Percentiles rank a stretch among this genome's conserved stretches.
These are phyloP conservation scores for Pogona vitticeps DNA, from an alignment of 2,113 vertebrate genomes.

Conservation along the genomic window DNA sequence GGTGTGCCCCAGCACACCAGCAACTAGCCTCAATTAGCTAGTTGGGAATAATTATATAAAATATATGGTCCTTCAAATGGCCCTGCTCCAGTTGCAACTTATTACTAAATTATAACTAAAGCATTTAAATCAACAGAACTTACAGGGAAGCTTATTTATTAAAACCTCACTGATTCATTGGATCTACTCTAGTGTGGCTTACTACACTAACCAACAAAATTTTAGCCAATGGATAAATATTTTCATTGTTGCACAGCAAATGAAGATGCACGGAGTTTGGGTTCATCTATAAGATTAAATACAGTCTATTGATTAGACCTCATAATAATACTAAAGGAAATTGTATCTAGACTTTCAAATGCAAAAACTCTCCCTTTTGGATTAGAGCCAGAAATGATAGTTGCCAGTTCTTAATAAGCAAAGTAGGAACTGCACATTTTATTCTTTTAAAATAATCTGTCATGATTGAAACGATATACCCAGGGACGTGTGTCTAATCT, in stretches of 20 bases:
- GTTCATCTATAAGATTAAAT: neutral
- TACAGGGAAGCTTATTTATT: neutral
- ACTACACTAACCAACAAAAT: no score
- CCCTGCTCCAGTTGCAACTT: no score
- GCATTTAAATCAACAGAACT: no score
- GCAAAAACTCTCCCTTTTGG: conserved; percentile 18
- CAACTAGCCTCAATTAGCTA: no score
- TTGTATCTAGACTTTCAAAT: conserved; percentile 15
- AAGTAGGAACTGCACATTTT: neutral
- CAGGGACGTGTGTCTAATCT: neutral
- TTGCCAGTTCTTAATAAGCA: conserved; percentile 6
- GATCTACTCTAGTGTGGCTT: no score
- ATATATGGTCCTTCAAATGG: neutral
- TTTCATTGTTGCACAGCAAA: no score
- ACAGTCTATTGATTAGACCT: conserved; percentile 7
- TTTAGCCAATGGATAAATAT: no score
- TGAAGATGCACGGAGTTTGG: no score
- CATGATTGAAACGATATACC: neutral
- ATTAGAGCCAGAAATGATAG: neutral
- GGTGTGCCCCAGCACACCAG: no score
- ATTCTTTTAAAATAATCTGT: conserved; percentile 2
- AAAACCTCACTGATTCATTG: neutral
- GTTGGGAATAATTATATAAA: no score
- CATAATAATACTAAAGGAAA: neutral
- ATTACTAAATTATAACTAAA: no score